Base-by-base conservation (phyloP, 2,797 vertebrate genomes). In the Micrastur ruficollis region DNA sequence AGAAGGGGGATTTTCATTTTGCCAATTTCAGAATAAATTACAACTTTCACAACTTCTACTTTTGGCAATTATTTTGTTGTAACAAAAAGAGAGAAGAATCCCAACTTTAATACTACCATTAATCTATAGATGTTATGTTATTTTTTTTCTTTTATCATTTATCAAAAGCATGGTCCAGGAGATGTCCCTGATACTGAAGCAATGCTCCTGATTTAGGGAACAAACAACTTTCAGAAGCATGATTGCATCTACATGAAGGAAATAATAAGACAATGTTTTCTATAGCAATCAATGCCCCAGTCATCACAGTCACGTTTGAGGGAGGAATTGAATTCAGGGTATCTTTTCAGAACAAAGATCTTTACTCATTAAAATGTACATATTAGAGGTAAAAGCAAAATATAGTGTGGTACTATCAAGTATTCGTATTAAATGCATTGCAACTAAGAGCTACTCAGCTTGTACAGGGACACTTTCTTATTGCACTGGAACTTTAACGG, bases 51-150 rank as follows among this genome's bases (percentile, higher is more conserved):
- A 80, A 32, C 5, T 88, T 82, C 79, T 38, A 50, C 2, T 74
- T 78, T 38, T 21, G 23, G 11, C 5, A 84, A 84, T 72, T 78
- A 72, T 91, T 83, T 80, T 53, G 3, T 12, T 66, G 7, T 13
- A 79, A 56, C 1, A 25, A 49, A 66, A 42, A 53, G 13, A 44
- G 4, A 70, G 6, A 38, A 50, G 27, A 52, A 63, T 3, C 10
- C 10, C 2, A 12, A 8, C 10, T 85, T 62, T 47, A 68, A 27
- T 59, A 32, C 2, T 52, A 36, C n/a, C 10, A 34, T 23, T 80
- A 87, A 68, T 26, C 3, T 12, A 58, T 13, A 42, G 7, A 0
- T 29, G 2, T 47, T 65, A 38, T 2, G 1, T 6, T 19, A 14
- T 2, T 26, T 52, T 52, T 63, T 62, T 66, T 44, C 5, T 93